Evolutionary conservation across 1,140 invertebrate genomes (phyloP), one percentile per base, ranked within the genome.

Genomic region (Meloidogyne hapla): DNA sequence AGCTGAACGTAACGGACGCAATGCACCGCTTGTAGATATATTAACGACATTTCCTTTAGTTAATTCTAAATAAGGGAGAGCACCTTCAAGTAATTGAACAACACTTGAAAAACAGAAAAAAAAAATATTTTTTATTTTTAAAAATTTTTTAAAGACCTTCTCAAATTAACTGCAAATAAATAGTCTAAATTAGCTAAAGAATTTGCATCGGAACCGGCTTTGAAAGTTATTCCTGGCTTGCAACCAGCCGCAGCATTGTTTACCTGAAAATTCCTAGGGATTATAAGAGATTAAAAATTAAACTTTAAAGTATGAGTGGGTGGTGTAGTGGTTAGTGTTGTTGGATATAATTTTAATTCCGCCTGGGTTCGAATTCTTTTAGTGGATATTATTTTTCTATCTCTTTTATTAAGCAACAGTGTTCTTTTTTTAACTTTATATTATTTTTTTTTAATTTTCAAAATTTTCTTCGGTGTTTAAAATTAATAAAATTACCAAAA

Each of bases 21-120:
- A 12, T 9, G 74, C 26, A 26, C 76, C 33, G 10, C 23, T 42
- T 21, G 56, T 68, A 15, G 66, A 68, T 15, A 83, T 81, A 69
- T 83, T 83, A 15, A 83, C 77, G 0, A 83, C 65, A 61, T 76
- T 83, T 15, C 81, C 81, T 72, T 81, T 82, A 23, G 75, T 69
- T 28, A 71, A 75, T 4, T 74, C 76, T 12, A 82, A 48, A 56
- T 83, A 62, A 12, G 82, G 81, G 1, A 83, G 9, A 38, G 78
- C 75, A n/a, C 82, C 23, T 23, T 81, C 63, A 45, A 81, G 83
- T 33, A 83, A 61, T 33, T 63, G 28, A 25, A 77, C 26, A 38
- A 77, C 28, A 38, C 76, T 75, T 25, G n/a, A n/a, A n/a, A n/a
- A n/a, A n/a, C n/a, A n/a, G n/a, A 12, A 67, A 25, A 18, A 4